phyloP scores from a whole-genome alignment of 2,888 invertebrate species.

The Onchidella celtica region DNA sequence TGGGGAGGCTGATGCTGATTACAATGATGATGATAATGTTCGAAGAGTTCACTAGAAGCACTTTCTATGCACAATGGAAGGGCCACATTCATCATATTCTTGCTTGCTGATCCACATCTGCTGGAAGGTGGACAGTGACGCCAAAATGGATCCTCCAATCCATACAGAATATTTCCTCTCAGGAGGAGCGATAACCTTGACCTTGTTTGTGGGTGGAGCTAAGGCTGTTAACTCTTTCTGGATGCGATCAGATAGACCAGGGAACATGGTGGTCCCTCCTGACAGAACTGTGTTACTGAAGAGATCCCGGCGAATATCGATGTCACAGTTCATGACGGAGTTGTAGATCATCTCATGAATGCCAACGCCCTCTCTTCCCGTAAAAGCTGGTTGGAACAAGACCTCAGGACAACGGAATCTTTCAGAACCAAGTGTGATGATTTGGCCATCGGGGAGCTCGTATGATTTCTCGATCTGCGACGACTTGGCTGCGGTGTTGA shows the following conservation, averaged over 20 bases:
- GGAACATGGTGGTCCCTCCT: slow-evolving; percentile 96
- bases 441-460: slow-evolving; percentile 84
- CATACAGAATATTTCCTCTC: slow-evolving; percentile 88
- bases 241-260: slow-evolving; percentile 97
- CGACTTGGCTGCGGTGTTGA: slow-evolving; percentile 94
- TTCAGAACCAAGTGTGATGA: slow-evolving; percentile 76
- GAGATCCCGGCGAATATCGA: slow-evolving; percentile 58
- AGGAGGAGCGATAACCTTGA: slow-evolving; percentile 46
- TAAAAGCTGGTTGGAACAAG: slow-evolving; percentile 67
- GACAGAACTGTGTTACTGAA: slow-evolving; percentile 86
- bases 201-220: slow-evolving; percentile 81
- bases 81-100: slow-evolving; percentile 43
- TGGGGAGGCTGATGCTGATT: too few relatives aligned
- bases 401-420: slow-evolving; percentile 62
- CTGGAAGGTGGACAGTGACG: slow-evolving; percentile 83
- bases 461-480: slow-evolving; percentile 94
- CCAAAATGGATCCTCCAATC: slow-evolving; percentile 98
- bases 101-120: slow-evolving; percentile 44
- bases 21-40: too few relatives aligned
- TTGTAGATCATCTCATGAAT: slow-evolving; percentile 56
- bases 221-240: slow-evolving; percentile 97
- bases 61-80: slow-evolving; percentile 41
- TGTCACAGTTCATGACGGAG: slow-evolving; percentile 59
- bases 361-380: slow-evolving; percentile 65
- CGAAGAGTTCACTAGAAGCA: too few relatives aligned